Base-by-base conservation (phyloP, 2,888 invertebrate genomes). In the Synanthedon andrenaeformis region DNA sequence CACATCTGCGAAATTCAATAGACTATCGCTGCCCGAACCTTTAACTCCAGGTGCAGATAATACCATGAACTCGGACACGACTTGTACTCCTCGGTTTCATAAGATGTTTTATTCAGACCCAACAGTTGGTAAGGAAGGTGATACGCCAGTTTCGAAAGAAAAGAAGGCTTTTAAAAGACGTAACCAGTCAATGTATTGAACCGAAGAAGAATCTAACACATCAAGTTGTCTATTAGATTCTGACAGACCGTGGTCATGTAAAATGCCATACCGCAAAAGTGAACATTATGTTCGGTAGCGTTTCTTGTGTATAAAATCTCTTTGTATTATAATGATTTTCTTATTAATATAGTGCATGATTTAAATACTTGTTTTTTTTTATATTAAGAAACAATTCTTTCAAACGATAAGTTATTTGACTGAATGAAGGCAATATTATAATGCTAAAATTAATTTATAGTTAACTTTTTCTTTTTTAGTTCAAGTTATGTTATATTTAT, bases 101-200 rank as follows among this genome's bases (percentile, higher is more conserved):
- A 23, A 4, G 19, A 23, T 23, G 4, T 23, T 23, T 23, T 23
- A 23, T 23, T 23, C 4, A 23, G 23, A 23, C 19, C 19, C 19
- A 1, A 5, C 1, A 5, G 64, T 63, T 35, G 62, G 66, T 53
- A 13, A 12, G 41, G 79, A 76, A n/a, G 76, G 71, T 61, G 56
- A 57, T 35, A 82, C 84, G 28, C 84, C 85, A 28, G 53, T 61
- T 11, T 70, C 76, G 4, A 63, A 62, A 4, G 63, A 58, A 2
- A 59, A 58, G 11, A 87, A 82, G 62, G 23, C 23, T 5, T 87
- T 87, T 51, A 86, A 86, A 65, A 74, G 87, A 56, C 73, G 86
- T 17, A 87, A 87, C 56, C 64, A 84, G 55, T 80, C 84, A n/a
- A 69, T 85, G 42, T 87, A 87, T 56, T 76, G 75, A 28, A 63